These are phyloP conservation scores for Hylyphantes graminicola DNA, from an alignment of 1,140 invertebrate species.

Conservation along the genomic window DNA sequence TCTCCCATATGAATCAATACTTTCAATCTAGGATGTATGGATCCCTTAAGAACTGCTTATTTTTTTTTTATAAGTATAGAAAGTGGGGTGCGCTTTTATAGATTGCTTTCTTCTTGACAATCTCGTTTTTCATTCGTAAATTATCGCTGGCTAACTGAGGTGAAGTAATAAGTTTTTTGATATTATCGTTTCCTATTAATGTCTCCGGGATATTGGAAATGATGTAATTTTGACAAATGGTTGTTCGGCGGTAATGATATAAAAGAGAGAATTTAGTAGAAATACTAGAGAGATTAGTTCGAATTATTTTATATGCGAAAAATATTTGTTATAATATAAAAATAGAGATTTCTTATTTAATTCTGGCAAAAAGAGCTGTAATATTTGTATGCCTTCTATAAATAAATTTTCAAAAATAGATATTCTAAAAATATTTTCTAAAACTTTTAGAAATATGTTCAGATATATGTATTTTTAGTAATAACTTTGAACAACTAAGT, in stretches of 20 bases:
- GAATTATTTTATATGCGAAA: too few species aligned
- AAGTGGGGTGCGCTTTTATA: not conserved
- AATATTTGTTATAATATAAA: too few species aligned
- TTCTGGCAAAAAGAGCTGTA: too few species aligned
- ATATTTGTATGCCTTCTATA: too few species aligned
- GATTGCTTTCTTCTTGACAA: slow-evolving; percentile 26
- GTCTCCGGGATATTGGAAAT: slow-evolving; percentile 1
- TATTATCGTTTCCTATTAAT: slow-evolving; percentile 12
- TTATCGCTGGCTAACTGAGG: slow-evolving; percentile 8
- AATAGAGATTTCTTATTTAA: too few species aligned
- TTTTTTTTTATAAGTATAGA: not conserved
- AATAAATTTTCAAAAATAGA: too few species aligned
- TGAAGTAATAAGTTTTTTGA: slow-evolving; percentile 38
- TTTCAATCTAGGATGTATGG: slow-evolving; percentile 36
- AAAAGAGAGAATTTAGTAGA: too few species aligned
- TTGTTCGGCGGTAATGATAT: not conserved
- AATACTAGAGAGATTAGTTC: too few species aligned
- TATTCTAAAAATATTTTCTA: too few species aligned
- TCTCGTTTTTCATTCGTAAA: slow-evolving; percentile 49
- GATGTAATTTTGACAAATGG: slow-evolving; percentile 29
- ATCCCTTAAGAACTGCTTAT: slow-evolving; percentile 16
- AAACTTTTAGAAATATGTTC: too few species aligned
- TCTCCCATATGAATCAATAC: slow-evolving; percentile 20
- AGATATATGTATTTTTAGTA: too few species aligned
- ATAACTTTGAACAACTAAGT: too few species aligned